Percentiles rank a stretch among this genome's conserved stretches.
Evolutionary conservation across 1,140 invertebrate species (phyloP).

Genomic region (Scylla paramamosain): DNA sequence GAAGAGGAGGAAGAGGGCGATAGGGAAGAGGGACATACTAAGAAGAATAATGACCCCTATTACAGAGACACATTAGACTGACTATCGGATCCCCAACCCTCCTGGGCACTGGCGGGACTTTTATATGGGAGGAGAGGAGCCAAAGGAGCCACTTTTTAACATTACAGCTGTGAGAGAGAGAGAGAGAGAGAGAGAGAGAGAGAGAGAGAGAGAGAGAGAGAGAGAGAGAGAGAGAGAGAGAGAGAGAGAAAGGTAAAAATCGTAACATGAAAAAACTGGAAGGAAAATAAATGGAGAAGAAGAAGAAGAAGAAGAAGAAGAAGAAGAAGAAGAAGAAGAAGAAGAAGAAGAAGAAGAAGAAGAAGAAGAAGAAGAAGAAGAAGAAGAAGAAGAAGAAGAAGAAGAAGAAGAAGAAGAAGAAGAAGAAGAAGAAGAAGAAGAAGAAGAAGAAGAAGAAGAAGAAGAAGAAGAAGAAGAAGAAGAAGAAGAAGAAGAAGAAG

Average conservation of each 20-base stretch:
- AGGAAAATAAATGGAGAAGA: background rate
- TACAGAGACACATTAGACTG: background rate
- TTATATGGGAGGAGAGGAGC: background rate
- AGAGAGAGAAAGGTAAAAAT: background rate
- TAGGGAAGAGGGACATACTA: background rate
- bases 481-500: background rate
- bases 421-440: no score
- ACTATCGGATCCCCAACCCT: background rate
- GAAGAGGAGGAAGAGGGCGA: background rate
- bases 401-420: background rate
- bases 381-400: background rate
- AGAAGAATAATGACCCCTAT: conserved; percentile 13
- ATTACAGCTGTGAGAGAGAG: background rate
- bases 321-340: background rate
- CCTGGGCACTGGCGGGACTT: background rate
- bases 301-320: background rate
- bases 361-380: background rate
- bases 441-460: no score
- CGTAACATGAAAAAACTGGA: no score
- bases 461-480: background rate
- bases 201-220: conserved; percentile 20
- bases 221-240: background rate
- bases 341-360: background rate
- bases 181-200: conserved; percentile 20
- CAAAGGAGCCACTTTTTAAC: background rate